Conservation (phyloP, 1,140 invertebrate species). For the Diuraphis noxia region DNA sequence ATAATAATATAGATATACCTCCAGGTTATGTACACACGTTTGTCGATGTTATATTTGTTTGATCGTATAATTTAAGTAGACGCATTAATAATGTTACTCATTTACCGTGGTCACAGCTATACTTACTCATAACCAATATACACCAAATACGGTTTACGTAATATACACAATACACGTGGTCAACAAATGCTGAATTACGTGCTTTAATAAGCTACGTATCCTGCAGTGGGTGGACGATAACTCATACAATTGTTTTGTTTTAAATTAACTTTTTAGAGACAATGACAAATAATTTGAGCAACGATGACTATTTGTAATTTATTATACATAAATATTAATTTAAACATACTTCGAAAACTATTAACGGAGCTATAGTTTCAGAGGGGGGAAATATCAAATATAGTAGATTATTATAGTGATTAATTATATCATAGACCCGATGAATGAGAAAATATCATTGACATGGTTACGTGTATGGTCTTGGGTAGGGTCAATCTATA, state of each 20-base stretch:
- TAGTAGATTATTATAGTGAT: neutral
- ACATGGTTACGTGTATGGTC: neutral
- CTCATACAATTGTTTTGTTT: neutral
- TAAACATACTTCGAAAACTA: conserved; percentile 12
- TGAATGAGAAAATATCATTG: neutral
- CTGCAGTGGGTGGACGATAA: neutral
- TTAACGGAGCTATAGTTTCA: neutral
- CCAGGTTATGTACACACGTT: neutral
- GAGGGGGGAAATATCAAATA: neutral
- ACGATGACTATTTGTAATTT: conserved; percentile 17
- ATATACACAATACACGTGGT: neutral
- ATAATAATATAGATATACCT: neutral
- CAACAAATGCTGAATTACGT: neutral
- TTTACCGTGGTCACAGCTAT: neutral
- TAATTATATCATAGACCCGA: neutral
- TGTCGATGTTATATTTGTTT: neutral
- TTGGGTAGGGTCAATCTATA: neutral
- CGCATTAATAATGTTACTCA: neutral
- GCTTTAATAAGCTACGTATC: neutral
- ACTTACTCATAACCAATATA: neutral
- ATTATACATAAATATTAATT: conserved; percentile 26
- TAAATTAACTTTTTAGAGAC: neutral
- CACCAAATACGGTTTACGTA: neutral
- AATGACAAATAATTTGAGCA: neutral
- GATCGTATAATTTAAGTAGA: neutral